Conservation (phyloP, 2,113 vertebrate genomes). For the Macquaria ambigua region DNA sequence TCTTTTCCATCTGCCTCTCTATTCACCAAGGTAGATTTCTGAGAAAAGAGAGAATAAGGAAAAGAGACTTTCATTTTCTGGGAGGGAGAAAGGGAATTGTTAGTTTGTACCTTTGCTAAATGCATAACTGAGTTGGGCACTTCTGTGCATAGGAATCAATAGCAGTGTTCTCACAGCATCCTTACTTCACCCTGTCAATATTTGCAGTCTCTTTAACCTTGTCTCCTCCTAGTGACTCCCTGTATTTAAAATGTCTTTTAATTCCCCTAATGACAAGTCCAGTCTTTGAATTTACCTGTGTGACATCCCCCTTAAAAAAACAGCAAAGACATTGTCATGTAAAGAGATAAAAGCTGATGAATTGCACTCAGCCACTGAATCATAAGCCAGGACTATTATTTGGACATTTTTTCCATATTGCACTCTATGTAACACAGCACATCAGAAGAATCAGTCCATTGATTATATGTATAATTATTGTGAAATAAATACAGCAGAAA, state of each 20-base stretch:
- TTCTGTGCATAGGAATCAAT: constrained; percentile 1
- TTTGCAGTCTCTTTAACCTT: neutral
- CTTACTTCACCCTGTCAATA: neutral
- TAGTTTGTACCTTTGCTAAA: neutral
- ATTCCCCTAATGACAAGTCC: neutral
- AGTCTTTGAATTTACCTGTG: neutral
- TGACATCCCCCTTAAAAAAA: neutral
- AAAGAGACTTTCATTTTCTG: constrained; percentile 18
- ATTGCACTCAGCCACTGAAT: neutral
- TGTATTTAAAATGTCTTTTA: neutral
- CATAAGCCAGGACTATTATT: neutral
- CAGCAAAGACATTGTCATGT: neutral
- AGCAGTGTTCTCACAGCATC: neutral
- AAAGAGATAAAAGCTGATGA: neutral
- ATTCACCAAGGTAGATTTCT: constrained; percentile 74
- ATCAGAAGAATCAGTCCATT: neutral
- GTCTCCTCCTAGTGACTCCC: neutral
- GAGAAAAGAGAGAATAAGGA: constrained; percentile 33
- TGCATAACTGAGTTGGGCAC: neutral
- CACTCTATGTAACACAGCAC: neutral
- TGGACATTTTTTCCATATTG: neutral
- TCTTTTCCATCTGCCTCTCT: constrained; percentile 76
- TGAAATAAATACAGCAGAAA: neutral
- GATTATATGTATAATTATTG: neutral
- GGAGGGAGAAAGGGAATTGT: neutral